Evolutionary conservation across 2,113 vertebrate genomes (phyloP).

Genomic region (Serinus canaria): DNA sequence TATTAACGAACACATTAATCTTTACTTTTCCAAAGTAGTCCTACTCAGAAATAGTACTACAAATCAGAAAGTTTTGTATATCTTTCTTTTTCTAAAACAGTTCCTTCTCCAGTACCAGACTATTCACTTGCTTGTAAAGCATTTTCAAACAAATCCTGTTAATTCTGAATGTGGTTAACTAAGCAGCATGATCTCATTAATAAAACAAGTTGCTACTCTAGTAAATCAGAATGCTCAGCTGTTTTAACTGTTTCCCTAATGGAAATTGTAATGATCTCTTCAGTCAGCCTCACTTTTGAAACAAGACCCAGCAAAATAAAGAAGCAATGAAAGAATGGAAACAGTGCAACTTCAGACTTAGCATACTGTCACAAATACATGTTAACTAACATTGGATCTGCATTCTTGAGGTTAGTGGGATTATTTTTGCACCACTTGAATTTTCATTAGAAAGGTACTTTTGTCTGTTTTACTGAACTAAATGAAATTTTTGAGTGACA

Average conservation of each 20-base stretch:
- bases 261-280: constrained; percentile 40
- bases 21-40: constrained; percentile 3
- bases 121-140: constrained; percentile 31
- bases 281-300: constrained; percentile 1
- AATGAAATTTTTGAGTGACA: neutral
- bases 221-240: constrained; percentile 49
- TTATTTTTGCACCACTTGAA: neutral
- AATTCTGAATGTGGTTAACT: constrained; percentile 59
- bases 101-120: constrained; percentile 17
- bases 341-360: neutral
- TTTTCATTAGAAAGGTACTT: neutral
- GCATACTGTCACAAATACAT: neutral
- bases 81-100: neutral
- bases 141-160: constrained; percentile 54
- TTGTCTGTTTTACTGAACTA: neutral
- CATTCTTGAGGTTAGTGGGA: neutral
- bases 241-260: constrained; percentile 48
- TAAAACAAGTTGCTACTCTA: constrained; percentile 46
- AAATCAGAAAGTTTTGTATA: neutral
- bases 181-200: constrained; percentile 48
- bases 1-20: constrained; percentile 36
- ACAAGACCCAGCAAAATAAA: neutral
- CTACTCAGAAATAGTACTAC: neutral
- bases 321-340: neutral
- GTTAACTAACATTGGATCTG: neutral